Conservation (phyloP, 2,888 invertebrate species). For the Ochropacha duplaris region DNA sequence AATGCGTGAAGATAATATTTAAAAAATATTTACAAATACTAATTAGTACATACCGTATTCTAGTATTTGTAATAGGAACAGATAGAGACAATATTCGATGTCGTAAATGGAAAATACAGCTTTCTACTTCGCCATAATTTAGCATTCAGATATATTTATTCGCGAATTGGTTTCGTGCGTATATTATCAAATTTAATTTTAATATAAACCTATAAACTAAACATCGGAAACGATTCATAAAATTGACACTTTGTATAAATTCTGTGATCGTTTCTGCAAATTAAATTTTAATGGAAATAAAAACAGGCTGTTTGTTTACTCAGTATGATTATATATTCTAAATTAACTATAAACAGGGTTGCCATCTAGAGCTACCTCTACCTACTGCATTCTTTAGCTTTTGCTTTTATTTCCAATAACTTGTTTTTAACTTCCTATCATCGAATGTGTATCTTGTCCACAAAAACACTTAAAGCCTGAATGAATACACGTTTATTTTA, state of each 20-base stretch:
- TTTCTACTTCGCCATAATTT: neutral
- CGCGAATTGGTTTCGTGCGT: no score
- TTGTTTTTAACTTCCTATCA: conserved; percentile 26
- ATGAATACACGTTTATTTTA: neutral
- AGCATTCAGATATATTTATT: neutral
- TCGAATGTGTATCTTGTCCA: conserved; percentile 7
- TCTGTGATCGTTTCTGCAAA: neutral
- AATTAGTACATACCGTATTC: neutral
- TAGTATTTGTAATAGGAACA: no score
- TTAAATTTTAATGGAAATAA: neutral
- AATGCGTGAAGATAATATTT: neutral
- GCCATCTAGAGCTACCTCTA: neutral
- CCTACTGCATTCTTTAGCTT: conserved; percentile 28
- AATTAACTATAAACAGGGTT: neutral
- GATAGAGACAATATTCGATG: neutral
- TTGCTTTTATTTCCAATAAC: conserved; percentile 30
- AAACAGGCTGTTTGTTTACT: neutral
- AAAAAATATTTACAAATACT: neutral
- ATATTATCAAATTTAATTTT: neutral
- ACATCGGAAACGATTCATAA: neutral
- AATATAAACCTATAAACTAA: neutral
- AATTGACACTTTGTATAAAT: neutral
- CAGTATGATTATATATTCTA: neutral
- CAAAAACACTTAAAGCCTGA: neutral
- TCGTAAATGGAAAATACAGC: neutral